phyloP scores from a whole-genome alignment of 2,888 invertebrate species.

The Cactoblastis cactorum region DNA sequence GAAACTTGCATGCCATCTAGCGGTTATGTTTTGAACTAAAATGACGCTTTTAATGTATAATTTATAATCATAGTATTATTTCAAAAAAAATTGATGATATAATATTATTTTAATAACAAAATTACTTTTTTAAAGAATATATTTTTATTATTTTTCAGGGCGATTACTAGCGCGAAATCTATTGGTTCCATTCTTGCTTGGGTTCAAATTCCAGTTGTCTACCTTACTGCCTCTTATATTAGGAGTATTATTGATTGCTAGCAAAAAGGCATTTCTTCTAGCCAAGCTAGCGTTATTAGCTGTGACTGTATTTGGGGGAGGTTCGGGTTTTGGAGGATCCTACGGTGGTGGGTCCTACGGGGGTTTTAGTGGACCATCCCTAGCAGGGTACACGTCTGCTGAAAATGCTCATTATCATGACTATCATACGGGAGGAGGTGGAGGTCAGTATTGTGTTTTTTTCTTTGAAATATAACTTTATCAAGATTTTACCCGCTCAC shows the following conservation, averaged over 20 bases:
- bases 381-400: slow-evolving; percentile 56
- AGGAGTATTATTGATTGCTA: slow-evolving; percentile 83
- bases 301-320: slow-evolving; percentile 83
- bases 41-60: background rate
- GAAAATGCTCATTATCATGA: slow-evolving; percentile 50
- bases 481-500: background rate
- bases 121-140: too few relatives aligned
- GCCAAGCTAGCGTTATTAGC: slow-evolving; percentile 87
- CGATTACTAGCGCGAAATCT: slow-evolving; percentile 85
- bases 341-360: slow-evolving; percentile 32
- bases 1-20: slow-evolving; percentile 41
- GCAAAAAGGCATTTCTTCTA: slow-evolving; percentile 87
- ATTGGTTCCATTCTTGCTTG: slow-evolving; percentile 87
- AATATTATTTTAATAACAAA: slow-evolving; percentile 4
- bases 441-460: slow-evolving; percentile 38
- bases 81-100: background rate
- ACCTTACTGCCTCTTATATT: slow-evolving; percentile 86
- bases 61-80: background rate
- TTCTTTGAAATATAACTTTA: background rate
- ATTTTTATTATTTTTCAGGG: slow-evolving; percentile 78
- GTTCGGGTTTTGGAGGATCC: slow-evolving; percentile 62
- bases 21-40: slow-evolving; percentile 20
- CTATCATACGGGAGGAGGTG: slow-evolving; percentile 46
- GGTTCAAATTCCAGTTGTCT: slow-evolving; percentile 88
- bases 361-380: slow-evolving; percentile 41